A percentile compares a stretch with the other conserved stretches of the same genome.
Evolutionary conservation across 2,888 invertebrate species (phyloP).

Genomic region (Euspilapteryx auroguttella): DNA sequence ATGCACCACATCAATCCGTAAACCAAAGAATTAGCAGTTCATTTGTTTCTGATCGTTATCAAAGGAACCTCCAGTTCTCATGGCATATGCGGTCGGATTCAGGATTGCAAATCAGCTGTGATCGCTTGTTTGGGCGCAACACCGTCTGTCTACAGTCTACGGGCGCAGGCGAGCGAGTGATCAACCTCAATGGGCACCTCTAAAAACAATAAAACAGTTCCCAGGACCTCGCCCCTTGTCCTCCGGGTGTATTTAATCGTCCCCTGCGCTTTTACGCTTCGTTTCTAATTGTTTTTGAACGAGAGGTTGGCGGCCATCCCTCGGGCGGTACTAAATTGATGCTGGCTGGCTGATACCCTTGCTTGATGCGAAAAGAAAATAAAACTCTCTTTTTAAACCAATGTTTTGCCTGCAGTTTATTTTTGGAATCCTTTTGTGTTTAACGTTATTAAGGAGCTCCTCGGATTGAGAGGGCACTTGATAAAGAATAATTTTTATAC

Average conservation of each 20-base stretch:
- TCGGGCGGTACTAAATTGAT: constrained; percentile 24
- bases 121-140: constrained; percentile 13
- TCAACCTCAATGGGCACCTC: constrained; percentile 22
- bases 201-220: constrained; percentile 35
- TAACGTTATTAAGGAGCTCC: too few relatives aligned
- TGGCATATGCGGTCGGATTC: constrained; percentile 7
- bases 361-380: constrained; percentile 5
- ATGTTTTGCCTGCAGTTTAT: constrained; percentile 10
- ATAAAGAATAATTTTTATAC: not conserved
- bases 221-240: constrained; percentile 40
- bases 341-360: constrained; percentile 18
- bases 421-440: constrained; percentile 10
- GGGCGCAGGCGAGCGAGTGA: constrained; percentile 17
- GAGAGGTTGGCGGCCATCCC: constrained; percentile 38
- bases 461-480: not conserved
- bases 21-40: too few relatives aligned
- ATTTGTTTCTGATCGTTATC: too few relatives aligned
- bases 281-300: constrained; percentile 46
- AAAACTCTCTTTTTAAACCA: constrained; percentile 6
- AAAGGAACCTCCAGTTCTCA: too few relatives aligned
- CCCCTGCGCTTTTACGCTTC: constrained; percentile 23
- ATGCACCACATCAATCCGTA: too few relatives aligned
- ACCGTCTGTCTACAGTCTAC: constrained; percentile 11
- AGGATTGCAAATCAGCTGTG: constrained; percentile 16
- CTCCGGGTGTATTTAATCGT: constrained; percentile 12